Evolutionary conservation across 2,888 invertebrate genomes (phyloP), one percentile per base, ranked within the genome.

Genomic region (Cybosia mesomella): DNA sequence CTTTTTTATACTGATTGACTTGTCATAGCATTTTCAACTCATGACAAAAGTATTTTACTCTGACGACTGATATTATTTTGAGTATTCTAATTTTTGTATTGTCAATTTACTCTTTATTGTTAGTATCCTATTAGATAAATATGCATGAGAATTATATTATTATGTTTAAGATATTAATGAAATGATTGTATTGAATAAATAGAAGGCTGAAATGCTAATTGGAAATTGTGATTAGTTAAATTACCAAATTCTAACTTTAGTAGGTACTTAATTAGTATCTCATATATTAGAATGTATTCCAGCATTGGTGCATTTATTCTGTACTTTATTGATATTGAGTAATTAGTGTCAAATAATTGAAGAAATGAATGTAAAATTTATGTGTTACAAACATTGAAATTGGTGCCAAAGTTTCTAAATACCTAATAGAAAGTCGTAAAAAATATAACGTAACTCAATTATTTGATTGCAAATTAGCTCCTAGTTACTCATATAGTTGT

Each of bases 341-440:
- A 71, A 74, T 69, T 68, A 69, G 49, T 73, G 59, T 73, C 72
- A 76, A 75, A 62, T 69, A 64, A 73, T 69, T 73, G 66, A 77
- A 70, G 68, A 75, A 75, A 76, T 71, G 69, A 73, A 82, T 82
- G 77, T 72, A 74, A 76, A 74, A 77, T 67, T 66, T 79, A 72
- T 75, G 68, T 67, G 69, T 66, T 65, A 65, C 87, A 89, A 81
- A 81, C 83, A 71, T 85, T 58, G 84, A 84, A 85, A 89, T 89
- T 85, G 89, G 92, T 93, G 93, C 93, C 93, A 92, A 93, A 92
- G 91, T 85, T 87, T 79, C 77, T 70, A 85, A 71, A 70, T 76
- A 71, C 62, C 28, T 28, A 28, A 28, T 66, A 71, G 65, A 71
- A 72, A 70, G 58, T 66, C 72, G 61, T 68, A 49, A 68, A 58